These are phyloP conservation scores for Eulithis testata DNA, from an alignment of 2,888 invertebrate species.

Conservation along the genomic window DNA sequence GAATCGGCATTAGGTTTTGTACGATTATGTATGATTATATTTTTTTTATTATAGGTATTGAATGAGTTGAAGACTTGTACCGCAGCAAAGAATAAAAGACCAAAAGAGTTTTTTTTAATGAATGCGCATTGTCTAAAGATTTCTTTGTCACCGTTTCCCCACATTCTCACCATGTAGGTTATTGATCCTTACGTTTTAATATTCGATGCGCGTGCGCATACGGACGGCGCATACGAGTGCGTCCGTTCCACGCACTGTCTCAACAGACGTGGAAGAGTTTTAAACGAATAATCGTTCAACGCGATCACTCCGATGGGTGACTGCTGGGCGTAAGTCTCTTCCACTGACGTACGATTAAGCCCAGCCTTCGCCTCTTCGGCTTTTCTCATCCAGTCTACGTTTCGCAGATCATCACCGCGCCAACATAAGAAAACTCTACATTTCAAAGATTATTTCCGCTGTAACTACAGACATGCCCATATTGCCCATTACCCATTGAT, in stretches of 20 bases:
- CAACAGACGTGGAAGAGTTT: slow-evolving; percentile 9
- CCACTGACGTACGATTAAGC: no score
- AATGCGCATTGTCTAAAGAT: neutral
- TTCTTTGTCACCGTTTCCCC: slow-evolving; percentile 25
- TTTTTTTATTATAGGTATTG: no score
- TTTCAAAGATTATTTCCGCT: no score
- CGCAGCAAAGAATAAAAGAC: no score
- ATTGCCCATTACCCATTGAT: neutral
- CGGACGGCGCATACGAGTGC: slow-evolving; percentile 29
- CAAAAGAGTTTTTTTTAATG: neutral
- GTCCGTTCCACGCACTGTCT: slow-evolving; percentile 28
- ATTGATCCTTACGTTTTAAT: slow-evolving; percentile 66
- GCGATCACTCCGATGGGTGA: neutral
- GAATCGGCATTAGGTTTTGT: no score
- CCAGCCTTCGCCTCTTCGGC: no score
- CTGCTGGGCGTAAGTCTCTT: neutral
- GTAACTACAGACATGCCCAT: no score
- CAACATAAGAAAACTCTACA: no score
- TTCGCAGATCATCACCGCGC: no score
- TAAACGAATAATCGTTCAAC: neutral
- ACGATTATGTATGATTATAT: no score
- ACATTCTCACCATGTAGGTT: slow-evolving; percentile 51
- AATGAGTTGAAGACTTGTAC: no score
- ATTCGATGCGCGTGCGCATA: slow-evolving; percentile 60
- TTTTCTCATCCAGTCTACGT: no score